These are phyloP conservation scores for Oscarella lobularis DNA, from an alignment of 37 sponge, comb jelly and placozoan genomes.

Conservation along the genomic window DNA sequence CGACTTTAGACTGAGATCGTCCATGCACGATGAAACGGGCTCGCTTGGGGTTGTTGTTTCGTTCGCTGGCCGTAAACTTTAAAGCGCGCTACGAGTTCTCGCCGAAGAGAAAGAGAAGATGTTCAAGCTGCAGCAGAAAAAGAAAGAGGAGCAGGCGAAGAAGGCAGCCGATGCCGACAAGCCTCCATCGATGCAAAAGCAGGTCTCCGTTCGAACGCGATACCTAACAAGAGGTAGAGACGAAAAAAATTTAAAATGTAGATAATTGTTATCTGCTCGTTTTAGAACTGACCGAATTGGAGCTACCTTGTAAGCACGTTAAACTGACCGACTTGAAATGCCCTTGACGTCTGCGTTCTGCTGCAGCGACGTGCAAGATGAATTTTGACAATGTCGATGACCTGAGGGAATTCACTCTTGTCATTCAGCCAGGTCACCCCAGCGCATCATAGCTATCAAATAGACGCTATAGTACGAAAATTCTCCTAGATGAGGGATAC, in stretches of 20 bases:
- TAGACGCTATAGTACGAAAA: no score
- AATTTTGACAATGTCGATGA: slow-evolving; percentile 35
- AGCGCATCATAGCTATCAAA: no score
- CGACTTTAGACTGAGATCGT: no score
- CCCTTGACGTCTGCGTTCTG: no score
- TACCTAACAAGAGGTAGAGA: slow-evolving; percentile 34
- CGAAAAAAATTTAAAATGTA: no score
- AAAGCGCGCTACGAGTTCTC: no score
- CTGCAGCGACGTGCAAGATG: slow-evolving; percentile 43
- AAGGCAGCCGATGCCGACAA: slow-evolving; percentile 14
- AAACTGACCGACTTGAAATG: no score
- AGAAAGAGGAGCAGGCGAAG: slow-evolving; percentile 37
- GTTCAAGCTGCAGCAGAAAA: slow-evolving; percentile 65
- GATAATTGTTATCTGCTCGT: no score
- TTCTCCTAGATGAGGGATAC: slow-evolving; percentile 73
- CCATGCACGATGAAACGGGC: no score
- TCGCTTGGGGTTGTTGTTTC: no score
- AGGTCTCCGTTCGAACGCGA: slow-evolving; percentile 50
- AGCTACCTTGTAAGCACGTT: slow-evolving; percentile 18
- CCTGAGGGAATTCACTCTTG: slow-evolving; percentile 22
- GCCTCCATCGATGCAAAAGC: slow-evolving; percentile 18
- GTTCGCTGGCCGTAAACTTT: no score
- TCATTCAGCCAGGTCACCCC: slow-evolving; percentile 32
- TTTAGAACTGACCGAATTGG: not conserved
- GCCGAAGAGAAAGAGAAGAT: no score